Conservation (phyloP, 2,888 invertebrate species). For the Acanthopleura granulata region DNA sequence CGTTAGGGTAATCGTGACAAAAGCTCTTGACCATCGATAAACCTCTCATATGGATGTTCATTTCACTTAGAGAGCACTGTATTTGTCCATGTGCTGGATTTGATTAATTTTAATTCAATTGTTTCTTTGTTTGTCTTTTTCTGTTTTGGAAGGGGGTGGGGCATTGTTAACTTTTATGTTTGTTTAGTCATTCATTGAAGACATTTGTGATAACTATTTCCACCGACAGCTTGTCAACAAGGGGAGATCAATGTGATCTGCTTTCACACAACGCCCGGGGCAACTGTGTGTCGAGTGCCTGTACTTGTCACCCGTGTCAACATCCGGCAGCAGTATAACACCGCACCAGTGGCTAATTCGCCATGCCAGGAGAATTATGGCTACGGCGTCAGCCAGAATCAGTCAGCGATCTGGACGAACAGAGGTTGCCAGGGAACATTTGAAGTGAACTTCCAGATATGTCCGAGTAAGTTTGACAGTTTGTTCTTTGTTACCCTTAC, state of each 20-base stretch:
- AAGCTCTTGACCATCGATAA: too few relatives aligned
- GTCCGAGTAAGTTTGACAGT: constrained; percentile 13
- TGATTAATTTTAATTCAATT: too few relatives aligned
- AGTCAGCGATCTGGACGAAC: constrained; percentile 12
- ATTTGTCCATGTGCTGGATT: too few relatives aligned
- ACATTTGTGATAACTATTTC: too few relatives aligned
- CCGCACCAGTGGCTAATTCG: not conserved
- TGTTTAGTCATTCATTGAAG: too few relatives aligned
- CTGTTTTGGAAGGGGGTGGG: too few relatives aligned
- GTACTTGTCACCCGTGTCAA: not conserved
- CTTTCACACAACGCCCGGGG: not conserved
- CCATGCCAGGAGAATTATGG: not conserved
- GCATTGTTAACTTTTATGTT: too few relatives aligned
- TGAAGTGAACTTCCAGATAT: constrained; percentile 14
- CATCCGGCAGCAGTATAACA: not conserved
- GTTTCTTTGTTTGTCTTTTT: too few relatives aligned
- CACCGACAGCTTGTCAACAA: not conserved
- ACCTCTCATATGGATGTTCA: too few relatives aligned
- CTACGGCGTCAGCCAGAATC: not conserved
- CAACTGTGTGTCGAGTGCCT: not conserved
- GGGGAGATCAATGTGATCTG: not conserved
- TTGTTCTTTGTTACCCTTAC: not conserved
- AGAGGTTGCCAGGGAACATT: constrained; percentile 15
- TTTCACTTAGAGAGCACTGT: too few relatives aligned
- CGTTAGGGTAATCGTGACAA: too few relatives aligned